Evolutionary conservation across 2,888 invertebrate genomes (phyloP).

Genomic region (Tigriopus californicus): DNA sequence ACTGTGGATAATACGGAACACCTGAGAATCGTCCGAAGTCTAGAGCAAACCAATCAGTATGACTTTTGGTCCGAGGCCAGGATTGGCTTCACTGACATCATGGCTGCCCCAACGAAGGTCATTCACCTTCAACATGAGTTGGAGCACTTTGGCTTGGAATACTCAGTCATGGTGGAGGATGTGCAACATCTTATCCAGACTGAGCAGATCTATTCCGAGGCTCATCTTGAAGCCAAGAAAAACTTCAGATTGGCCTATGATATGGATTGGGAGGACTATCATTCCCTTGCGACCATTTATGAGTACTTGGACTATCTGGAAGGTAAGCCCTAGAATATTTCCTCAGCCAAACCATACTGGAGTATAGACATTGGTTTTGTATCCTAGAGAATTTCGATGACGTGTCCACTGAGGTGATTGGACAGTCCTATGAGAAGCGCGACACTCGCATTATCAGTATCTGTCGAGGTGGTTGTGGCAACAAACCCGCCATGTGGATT

Average conservation of each 20-base stretch:
- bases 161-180: not conserved
- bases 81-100: constrained; percentile 43
- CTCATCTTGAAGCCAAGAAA: too few relatives aligned
- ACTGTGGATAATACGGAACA: too few relatives aligned
- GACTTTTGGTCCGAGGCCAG: constrained; percentile 41
- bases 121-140: not conserved
- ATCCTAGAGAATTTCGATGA: not conserved
- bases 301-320: constrained; percentile 2
- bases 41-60: not conserved
- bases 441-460: constrained; percentile 20
- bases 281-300: not conserved
- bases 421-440: constrained; percentile 23
- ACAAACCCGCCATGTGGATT: constrained; percentile 10
- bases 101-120: constrained; percentile 45
- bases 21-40: too few relatives aligned
- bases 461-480: constrained; percentile 3
- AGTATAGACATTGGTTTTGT: too few relatives aligned
- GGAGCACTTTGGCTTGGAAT: not conserved
- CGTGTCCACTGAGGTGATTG: constrained; percentile 22
- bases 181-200: not conserved
- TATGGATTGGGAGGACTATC: constrained; percentile 1
- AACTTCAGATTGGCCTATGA: not conserved
- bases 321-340: too few relatives aligned
- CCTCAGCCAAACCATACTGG: too few relatives aligned
- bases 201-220: not conserved